Evolutionary conservation across 2,113 vertebrate genomes (phyloP), one percentile per base, ranked within the genome.

Genomic region (Phylloscopus trochiloides): DNA sequence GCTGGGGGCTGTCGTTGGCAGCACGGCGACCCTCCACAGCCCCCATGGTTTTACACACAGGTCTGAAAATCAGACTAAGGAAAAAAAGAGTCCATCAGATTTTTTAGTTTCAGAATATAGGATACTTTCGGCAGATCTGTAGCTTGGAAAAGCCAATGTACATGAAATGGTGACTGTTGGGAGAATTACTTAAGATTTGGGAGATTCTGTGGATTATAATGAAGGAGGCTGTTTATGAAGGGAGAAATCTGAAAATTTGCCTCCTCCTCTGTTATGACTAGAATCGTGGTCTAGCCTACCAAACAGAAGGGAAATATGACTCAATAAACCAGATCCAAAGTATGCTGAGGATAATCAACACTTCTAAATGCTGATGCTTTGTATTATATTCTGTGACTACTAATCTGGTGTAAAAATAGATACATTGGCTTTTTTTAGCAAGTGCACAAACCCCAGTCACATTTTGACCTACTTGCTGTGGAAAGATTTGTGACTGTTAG

Each of bases 361-460:
- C 90, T 95, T 96, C 68, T 8, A 85, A 96, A 86, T 6, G 17
- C 43, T 71, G 86, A 83, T 92, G 75, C 21, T 94, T 93, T 94
- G 63, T 80, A 84, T 76, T 72, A 76, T 38, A 88, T 18, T 68
- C 70, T 88, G 77, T 86, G 50, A 75, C 63, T 92, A 71, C 68
- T 94, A 92, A 96, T 94, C 93, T 90, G 71, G 26, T 88, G 88
- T 96, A 95, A 95, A 93, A 94, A 96, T 95, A 91, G 80, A 29
- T n/a, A 84, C 36, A 48, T 68, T 79, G 78, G 34, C 76, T 70
- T 87, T 93, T 87, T 95, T 88, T 90, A 94, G 87, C 71, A 76
- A 92, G 72, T 88, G 59, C 68, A 90, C 72, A 90, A 93, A 85
- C 89, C 2, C 2, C 55, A 57, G 61, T 50, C 36, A 26, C 63